Base-by-base conservation (phyloP, 2,797 vertebrate species). In the Typhlichthys subterraneus region DNA sequence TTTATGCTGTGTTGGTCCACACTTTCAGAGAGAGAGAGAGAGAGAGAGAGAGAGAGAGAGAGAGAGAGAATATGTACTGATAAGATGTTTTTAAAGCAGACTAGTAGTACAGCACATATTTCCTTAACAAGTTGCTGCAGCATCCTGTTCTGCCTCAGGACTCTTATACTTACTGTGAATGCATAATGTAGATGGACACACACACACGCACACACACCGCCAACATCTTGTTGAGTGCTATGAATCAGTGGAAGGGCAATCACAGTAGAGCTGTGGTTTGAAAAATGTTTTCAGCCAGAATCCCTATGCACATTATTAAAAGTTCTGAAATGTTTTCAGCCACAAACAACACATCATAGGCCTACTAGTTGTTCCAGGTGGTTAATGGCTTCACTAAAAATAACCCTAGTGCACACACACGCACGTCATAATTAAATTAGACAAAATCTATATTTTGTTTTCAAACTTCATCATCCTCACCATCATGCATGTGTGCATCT, bases 61-160 rank as follows among this genome's bases (percentile, higher is more conserved):
- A 51, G 61, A 11, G 15, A 60, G 23, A 49, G 15, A 15, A 60
- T 69, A 8, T 64, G 60, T 12, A 57, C 52, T 82, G 56, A 83
- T 81, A 84, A 84, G 67, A 33, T 88, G 83, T 82, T 88, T 90
- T 86, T 81, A 83, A 80, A 83, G 71, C 72, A 61, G 49, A 63
- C 70, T 78, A 72, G 55, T 50, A 29, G 65, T 66, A 72, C 89
- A 29, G 65, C 65, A 72, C 89, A 91, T 88, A 86, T 75, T 91
- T 89, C 76, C 80, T 70, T 72, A 82, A 88, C 91, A 89, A 83
- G 91, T 90, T 75, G 74, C 77, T 90, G 84, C 89, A 88, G 57
- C 56, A 68, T 73, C 70, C 85, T 66, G 63, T 56, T 4, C 62
- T 70, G 73, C 84, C 84, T 63, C 57, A 15, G 80, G 86, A 81